These are phyloP conservation scores for Malurus splendens DNA, from an alignment of 2,797 vertebrate genomes.

Conservation along the genomic window DNA sequence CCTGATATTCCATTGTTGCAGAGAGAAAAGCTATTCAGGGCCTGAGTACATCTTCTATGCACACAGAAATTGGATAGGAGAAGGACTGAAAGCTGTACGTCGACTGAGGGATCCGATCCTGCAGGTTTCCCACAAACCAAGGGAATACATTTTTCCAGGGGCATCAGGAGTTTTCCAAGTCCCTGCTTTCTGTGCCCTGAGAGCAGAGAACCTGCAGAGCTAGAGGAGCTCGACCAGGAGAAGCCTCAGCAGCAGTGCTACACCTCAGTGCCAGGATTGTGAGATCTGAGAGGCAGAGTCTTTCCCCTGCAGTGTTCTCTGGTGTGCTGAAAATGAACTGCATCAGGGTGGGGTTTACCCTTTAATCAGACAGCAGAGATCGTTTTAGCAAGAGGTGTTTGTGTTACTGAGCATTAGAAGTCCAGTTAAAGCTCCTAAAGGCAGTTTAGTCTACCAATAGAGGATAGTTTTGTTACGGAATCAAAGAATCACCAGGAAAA, in stretches of 20 bases:
- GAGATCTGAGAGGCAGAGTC: not conserved
- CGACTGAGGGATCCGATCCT: not conserved
- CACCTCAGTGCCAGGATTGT: not conserved
- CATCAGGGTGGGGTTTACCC: not conserved
- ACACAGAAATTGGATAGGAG: not conserved
- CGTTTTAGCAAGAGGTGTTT: not conserved
- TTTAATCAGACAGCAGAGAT: constrained; percentile 2
- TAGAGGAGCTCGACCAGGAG: not conserved
- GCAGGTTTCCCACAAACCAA: not conserved
- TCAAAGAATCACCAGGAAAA: constrained; percentile 60
- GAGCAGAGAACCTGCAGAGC: not conserved
- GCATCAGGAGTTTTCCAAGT: not conserved
- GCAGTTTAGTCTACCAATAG: constrained; percentile 25
- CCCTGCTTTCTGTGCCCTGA: not conserved
- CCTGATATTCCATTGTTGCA: not conserved
- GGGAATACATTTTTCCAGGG: not conserved
- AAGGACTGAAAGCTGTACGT: not conserved
- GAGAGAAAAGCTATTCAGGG: constrained; percentile 25
- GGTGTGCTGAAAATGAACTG: not conserved
- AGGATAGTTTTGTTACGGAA: constrained; percentile 44
- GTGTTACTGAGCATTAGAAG: constrained; percentile 5
- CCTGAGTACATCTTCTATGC: not conserved
- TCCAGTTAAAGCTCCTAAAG: constrained; percentile 50
- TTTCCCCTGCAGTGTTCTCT: not conserved
- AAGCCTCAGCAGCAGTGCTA: constrained; percentile 26